These are phyloP conservation scores for Psittacula cyanocephala DNA, from an alignment of 2,113 vertebrate genomes.

Conservation along the genomic window DNA sequence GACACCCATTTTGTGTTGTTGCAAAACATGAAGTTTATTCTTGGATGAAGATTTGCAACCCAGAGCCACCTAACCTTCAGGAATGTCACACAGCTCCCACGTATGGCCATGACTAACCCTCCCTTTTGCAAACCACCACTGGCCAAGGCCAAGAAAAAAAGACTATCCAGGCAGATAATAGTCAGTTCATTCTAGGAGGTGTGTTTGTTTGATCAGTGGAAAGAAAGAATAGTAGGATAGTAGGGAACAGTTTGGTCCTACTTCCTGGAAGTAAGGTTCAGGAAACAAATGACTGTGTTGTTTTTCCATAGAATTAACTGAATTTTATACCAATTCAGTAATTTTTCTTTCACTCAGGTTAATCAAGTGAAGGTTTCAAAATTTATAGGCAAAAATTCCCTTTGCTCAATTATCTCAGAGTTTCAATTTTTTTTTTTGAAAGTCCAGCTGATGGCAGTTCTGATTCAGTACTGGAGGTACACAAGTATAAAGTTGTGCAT, in stretches of 20 bases:
- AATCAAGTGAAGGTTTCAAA: neutral
- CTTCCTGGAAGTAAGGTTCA: neutral
- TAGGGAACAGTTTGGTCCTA: neutral
- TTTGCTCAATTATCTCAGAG: neutral
- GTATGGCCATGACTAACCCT: neutral
- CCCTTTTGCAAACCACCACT: neutral
- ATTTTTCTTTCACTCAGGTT: neutral
- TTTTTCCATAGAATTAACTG: neutral
- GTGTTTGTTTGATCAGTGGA: neutral
- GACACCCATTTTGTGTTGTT: neutral
- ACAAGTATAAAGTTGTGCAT: neutral
- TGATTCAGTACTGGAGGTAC: neutral
- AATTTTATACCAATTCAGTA: neutral
- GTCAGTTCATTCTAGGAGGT: neutral
- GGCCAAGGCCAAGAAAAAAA: neutral
- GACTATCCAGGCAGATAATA: neutral
- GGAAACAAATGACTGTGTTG: neutral
- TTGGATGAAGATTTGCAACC: neutral
- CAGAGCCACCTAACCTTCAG: neutral
- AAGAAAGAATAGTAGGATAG: neutral
- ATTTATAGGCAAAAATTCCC: neutral
- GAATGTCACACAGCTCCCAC: neutral
- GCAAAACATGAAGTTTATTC: neutral
- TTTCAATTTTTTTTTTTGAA: neutral
- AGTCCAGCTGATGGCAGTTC: neutral